Percentiles rank a stretch among this genome's conserved stretches.
These are phyloP conservation scores for Leptoteleia sp. DNA, from an alignment of 1,140 invertebrate species.

Conservation along the genomic window DNA sequence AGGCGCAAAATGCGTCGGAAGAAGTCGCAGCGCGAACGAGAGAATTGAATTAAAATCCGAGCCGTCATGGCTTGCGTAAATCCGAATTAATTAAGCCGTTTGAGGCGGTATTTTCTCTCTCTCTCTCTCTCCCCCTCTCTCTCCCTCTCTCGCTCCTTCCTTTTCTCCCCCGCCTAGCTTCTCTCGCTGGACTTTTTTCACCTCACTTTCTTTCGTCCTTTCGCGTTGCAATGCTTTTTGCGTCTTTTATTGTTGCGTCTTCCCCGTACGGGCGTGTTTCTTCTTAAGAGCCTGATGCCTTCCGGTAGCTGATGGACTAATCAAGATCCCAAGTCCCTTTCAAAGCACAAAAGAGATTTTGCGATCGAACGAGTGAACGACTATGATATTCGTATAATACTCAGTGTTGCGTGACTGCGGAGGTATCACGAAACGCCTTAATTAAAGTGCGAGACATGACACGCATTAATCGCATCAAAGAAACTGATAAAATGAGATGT, in stretches of 20 bases:
- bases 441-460: constrained; percentile 66
- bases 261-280: constrained; percentile 68
- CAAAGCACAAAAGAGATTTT: constrained; percentile 73
- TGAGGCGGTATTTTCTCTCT: constrained; percentile 62
- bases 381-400: constrained; percentile 71
- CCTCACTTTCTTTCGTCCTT: constrained; percentile 22
- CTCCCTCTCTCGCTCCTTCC: neutral
- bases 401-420: constrained; percentile 62
- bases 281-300: constrained; percentile 74
- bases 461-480: constrained; percentile 64
- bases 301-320: constrained; percentile 80
- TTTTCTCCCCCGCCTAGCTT: constrained; percentile 1
- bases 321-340: constrained; percentile 76
- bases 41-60: constrained; percentile 79
- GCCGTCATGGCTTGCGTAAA: constrained; percentile 79
- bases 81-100: constrained; percentile 80
- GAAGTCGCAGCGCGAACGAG: constrained; percentile 69
- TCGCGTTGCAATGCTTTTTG: constrained; percentile 48
- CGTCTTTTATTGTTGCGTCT: constrained; percentile 44
- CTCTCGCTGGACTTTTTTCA: constrained; percentile 33
- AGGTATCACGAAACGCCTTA: constrained; percentile 68
- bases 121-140: neutral
- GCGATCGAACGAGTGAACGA: constrained; percentile 66
- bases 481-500: constrained; percentile 65
- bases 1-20: constrained; percentile 49